Conservation (phyloP, 1,140 invertebrate species). For the Penaeus chinensis region DNA sequence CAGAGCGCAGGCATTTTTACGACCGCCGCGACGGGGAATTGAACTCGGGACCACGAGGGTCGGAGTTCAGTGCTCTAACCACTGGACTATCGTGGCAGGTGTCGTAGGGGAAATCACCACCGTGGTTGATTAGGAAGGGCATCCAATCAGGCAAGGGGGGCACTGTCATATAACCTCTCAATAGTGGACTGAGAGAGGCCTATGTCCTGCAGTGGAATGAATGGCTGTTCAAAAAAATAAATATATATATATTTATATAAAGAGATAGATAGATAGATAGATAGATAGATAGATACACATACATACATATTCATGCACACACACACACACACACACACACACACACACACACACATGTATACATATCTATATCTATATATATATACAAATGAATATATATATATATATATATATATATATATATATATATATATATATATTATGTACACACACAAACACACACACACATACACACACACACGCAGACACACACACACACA, state of each 20-base stretch:
- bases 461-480: background rate
- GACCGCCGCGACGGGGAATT: no score
- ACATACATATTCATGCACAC: background rate
- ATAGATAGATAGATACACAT: background rate
- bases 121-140: no score
- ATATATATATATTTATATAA: background rate
- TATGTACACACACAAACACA: background rate
- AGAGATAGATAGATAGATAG: background rate
- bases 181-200: no score
- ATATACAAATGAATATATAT: background rate
- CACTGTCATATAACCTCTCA: no score
- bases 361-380: background rate
- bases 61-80: no score
- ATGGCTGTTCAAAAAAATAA: no score
- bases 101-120: no score
- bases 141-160: no score
- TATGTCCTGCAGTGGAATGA: no score
- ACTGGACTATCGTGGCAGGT: no score
- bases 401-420: constrained; percentile 19
- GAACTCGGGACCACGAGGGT: no score
- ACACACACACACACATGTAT: background rate
- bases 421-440: background rate
- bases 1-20: no score
- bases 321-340: background rate
- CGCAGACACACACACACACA: background rate